Evolutionary conservation across 2,888 invertebrate species (phyloP).

Genomic region (Chelonus formosanus): DNA sequence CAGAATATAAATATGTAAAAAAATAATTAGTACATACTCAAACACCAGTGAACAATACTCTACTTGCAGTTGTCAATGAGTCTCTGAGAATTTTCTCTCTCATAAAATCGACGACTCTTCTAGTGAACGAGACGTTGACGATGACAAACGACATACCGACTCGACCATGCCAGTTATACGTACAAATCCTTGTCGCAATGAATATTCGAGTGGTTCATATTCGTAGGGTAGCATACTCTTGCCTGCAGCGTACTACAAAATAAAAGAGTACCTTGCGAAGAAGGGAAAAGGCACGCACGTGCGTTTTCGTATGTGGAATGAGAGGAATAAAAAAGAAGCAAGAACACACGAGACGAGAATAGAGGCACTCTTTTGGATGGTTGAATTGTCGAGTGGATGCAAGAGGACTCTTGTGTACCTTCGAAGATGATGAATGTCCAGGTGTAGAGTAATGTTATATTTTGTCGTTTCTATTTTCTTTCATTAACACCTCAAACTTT

Average conservation of each 20-base stretch:
- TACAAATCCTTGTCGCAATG: slow-evolving; percentile 31
- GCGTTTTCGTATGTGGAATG: slow-evolving; percentile 23
- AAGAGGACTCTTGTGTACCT: slow-evolving; percentile 55
- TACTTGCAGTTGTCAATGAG: slow-evolving; percentile 29
- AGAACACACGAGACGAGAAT: slow-evolving; percentile 39
- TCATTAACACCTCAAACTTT: too few relatives aligned
- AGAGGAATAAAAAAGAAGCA: slow-evolving; percentile 14
- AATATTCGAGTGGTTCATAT: slow-evolving; percentile 33
- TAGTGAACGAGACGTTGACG: slow-evolving; percentile 35
- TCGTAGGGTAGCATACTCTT: slow-evolving; percentile 28
- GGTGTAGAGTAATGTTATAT: slow-evolving; percentile 53
- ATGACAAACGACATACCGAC: slow-evolving; percentile 33
- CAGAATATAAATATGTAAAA: slow-evolving; percentile 15
- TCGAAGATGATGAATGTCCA: slow-evolving; percentile 59
- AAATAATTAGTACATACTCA: slow-evolving; percentile 29
- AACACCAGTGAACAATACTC: slow-evolving; percentile 32
- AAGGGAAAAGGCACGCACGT: slow-evolving; percentile 36
- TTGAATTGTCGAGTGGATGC: slow-evolving; percentile 57
- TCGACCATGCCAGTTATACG: slow-evolving; percentile 36
- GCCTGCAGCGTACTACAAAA: slow-evolving; percentile 1
- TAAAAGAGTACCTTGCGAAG: slow-evolving; percentile 5
- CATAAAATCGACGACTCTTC: slow-evolving; percentile 34
- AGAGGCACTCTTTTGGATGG: slow-evolving; percentile 54
- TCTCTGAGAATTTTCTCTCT: slow-evolving; percentile 32
- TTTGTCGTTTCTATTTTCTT: slow-evolving; percentile 26